phyloP scores from a whole-genome alignment of 2,888 invertebrate genomes.

The Bellardia pandia region DNA sequence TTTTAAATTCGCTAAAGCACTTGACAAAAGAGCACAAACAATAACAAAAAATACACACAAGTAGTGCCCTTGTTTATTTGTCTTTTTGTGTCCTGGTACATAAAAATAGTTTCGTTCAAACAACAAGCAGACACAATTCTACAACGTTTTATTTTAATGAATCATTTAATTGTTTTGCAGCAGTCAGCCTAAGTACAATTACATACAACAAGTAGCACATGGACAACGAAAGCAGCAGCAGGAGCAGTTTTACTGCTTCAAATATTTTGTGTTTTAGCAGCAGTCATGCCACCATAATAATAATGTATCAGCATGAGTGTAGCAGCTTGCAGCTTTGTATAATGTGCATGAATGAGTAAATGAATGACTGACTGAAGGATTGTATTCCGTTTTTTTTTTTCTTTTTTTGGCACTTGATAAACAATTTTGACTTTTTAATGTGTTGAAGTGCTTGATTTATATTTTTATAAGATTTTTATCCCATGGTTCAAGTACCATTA shows the following conservation, averaged over 20 bases:
- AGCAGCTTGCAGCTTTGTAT: slow-evolving; percentile 9
- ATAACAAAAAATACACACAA: not conserved
- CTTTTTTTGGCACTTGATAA: slow-evolving; percentile 66
- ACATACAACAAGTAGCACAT: not conserved
- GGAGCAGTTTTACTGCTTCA: slow-evolving; percentile 29
- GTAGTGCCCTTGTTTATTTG: slow-evolving; percentile 35
- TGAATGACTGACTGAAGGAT: slow-evolving; percentile 57
- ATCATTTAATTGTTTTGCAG: slow-evolving; percentile 72
- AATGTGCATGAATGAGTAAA: slow-evolving; percentile 31
- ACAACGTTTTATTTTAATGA: slow-evolving; percentile 65
- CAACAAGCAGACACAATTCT: slow-evolving; percentile 16
- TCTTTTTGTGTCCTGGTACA: slow-evolving; percentile 41
- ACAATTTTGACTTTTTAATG: slow-evolving; percentile 73
- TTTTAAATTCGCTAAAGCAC: slow-evolving; percentile 40
- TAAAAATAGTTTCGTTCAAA: slow-evolving; percentile 45
- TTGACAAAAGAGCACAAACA: not conserved
- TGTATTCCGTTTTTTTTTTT: slow-evolving; percentile 37
- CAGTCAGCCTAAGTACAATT: slow-evolving; percentile 31
- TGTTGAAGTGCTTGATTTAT: slow-evolving; percentile 73
- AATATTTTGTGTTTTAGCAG: not conserved
- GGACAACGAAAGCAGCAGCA: slow-evolving; percentile 2
- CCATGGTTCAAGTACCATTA: slow-evolving; percentile 56
- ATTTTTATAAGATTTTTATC: slow-evolving; percentile 59
- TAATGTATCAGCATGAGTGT: not conserved
- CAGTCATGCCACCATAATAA: not conserved